Evolutionary conservation across 35 echinoderm and acorn worm genomes (phyloP).

Genomic region (Eucidaris tribuloides): DNA sequence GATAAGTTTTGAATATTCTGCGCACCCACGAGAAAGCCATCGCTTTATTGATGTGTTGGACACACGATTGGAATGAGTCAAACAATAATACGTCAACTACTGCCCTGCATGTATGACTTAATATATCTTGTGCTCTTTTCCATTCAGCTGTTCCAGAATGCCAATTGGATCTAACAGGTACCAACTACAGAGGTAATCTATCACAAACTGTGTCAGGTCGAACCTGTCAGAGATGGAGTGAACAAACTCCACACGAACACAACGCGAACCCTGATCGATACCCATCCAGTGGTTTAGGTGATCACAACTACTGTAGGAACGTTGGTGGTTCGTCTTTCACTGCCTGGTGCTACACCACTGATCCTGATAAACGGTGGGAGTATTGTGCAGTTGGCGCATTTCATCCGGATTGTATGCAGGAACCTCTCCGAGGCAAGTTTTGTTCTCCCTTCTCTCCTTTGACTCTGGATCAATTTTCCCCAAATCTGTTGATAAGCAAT

Average conservation of each 20-base stretch:
- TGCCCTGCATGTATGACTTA: too few relatives aligned
- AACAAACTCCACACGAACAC: constrained; percentile 58
- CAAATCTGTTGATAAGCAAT: too few relatives aligned
- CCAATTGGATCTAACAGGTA: constrained; percentile 26
- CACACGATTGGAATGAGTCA: too few relatives aligned
- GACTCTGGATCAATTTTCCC: too few relatives aligned
- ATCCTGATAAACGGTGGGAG: constrained; percentile 39
- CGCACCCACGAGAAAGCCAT: too few relatives aligned
- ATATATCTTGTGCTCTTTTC: too few relatives aligned
- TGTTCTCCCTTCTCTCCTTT: too few relatives aligned
- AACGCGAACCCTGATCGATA: neutral
- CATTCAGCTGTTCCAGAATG: too few relatives aligned
- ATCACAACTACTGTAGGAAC: constrained; percentile 87
- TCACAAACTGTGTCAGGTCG: constrained; percentile 51
- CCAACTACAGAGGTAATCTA: constrained; percentile 69
- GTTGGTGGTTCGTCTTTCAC: neutral
- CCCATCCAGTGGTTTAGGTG: constrained; percentile 58
- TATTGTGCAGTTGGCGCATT: constrained; percentile 24
- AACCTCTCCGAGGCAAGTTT: too few relatives aligned
- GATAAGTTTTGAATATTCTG: too few relatives aligned
- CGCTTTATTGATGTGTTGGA: too few relatives aligned
- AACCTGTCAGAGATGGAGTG: constrained; percentile 69
- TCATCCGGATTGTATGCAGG: neutral
- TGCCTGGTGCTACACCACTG: constrained; percentile 87
- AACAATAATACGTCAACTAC: too few relatives aligned